Percentiles rank a stretch among this genome's conserved stretches.
phyloP scores from a whole-genome alignment of 1,140 invertebrate genomes.

The Lordiphosa collinella region DNA sequence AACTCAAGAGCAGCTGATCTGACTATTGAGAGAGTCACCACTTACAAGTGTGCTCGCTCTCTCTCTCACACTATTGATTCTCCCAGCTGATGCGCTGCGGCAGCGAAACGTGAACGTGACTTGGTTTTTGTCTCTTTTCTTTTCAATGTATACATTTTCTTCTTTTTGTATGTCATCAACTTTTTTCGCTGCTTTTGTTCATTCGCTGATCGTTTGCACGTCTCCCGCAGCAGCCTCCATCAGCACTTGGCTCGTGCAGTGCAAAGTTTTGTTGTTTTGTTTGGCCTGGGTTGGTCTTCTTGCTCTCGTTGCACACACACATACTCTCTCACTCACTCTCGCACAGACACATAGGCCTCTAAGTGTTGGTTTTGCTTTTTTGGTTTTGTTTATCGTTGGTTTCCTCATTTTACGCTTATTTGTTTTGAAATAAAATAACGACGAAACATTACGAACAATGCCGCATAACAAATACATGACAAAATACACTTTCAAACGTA shows the following conservation, averaged over 20 bases:
- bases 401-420: constrained; percentile 70
- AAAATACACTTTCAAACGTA: too few species aligned
- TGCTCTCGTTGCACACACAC: constrained; percentile 29
- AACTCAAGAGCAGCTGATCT: constrained; percentile 1
- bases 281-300: constrained; percentile 13
- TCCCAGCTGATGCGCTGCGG: constrained; percentile 4
- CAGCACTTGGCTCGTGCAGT: not conserved
- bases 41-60: not conserved
- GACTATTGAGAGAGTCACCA: not conserved
- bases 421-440: constrained; percentile 72
- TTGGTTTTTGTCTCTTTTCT: constrained; percentile 10
- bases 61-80: not conserved
- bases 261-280: constrained; percentile 51
- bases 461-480: constrained; percentile 63
- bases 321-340: constrained; percentile 1
- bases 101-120: constrained; percentile 58
- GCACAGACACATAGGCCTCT: constrained; percentile 35
- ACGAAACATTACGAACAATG: too few species aligned
- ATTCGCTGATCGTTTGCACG: constrained; percentile 5
- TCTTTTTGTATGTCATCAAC: constrained; percentile 38
- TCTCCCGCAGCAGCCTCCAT: constrained; percentile 1
- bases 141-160: constrained; percentile 10
- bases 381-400: constrained; percentile 66
- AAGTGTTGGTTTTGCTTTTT: constrained; percentile 33
- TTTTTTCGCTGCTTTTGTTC: constrained; percentile 11